Base-by-base conservation (phyloP, 2,888 invertebrate species). In the Bedellia somnulentella region DNA sequence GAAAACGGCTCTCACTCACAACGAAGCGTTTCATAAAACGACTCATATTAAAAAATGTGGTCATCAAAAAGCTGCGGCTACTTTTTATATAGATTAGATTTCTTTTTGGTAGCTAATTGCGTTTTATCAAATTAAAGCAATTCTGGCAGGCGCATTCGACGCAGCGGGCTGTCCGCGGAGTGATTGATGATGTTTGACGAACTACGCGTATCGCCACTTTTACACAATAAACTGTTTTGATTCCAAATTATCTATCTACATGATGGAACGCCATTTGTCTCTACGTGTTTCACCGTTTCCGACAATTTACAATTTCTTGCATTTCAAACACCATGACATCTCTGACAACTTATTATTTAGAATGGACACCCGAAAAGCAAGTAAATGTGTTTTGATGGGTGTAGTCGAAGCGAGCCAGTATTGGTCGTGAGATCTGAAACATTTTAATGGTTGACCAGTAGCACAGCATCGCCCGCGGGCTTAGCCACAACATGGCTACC, bases 91-190 rank as follows among this genome's bases (percentile, higher is more conserved):
- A 66, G 64, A 73, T 75, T 70, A 71, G 70, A 70, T 68, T 73
- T 64, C 64, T 63, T 66, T 66, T 66, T 70, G 70, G 75, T 73
- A 75, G 73, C 73, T 73, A 75, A 75, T 73, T 75, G 71, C 64
- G 56, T 73, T 71, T 73, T 75, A 75, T 75, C 75, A 75, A 73
- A 75, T 75, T 70, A 73, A 68, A 62, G 63, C 60, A 58, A 57
- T 54, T 58, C 59, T 46, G 58, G 51, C 57, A 46, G 52, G 57
- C 53, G 42, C 25, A 30, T 57, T 51, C 57, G 46, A 58, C 55
- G 52, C 56, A 52, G 42, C 25, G 32, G 22, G 48, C 47, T 43
- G 43, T n/a, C n/a, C n/a, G n/a, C 41, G 44, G 18, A 41, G 50
- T 75, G 73, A 75, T 75, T 73, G 68, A 75, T 75, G 61, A 61